Evolutionary conservation across 1,140 invertebrate species (phyloP).

Genomic region (Formica selysi): DNA sequence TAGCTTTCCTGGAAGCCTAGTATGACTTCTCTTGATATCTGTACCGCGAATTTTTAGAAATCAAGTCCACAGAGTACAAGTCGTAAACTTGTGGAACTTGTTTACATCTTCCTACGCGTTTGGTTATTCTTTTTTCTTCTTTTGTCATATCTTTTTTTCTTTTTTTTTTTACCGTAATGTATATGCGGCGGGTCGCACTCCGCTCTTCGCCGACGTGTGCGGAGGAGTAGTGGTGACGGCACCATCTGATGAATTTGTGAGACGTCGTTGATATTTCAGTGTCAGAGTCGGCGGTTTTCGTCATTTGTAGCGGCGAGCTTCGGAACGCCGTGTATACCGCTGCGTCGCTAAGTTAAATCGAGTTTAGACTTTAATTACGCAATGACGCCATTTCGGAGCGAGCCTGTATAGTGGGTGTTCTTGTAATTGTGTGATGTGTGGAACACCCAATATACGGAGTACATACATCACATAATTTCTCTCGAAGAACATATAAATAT

Average conservation of each 20-base stretch:
- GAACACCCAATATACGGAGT: too few species aligned
- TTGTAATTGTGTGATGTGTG: too few species aligned
- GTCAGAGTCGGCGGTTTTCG: constrained; percentile 77
- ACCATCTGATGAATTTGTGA: constrained; percentile 80
- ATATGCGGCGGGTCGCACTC: background rate
- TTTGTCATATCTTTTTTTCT: constrained; percentile 17
- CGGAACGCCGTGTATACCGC: constrained; percentile 60
- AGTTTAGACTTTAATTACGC: constrained; percentile 79
- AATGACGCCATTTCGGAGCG: constrained; percentile 60
- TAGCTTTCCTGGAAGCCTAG: background rate
- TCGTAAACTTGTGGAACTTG: background rate
- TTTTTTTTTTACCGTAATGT: background rate
- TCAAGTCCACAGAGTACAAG: background rate
- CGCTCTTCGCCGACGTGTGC: constrained; percentile 15
- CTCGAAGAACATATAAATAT: background rate
- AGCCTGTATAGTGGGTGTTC: background rate
- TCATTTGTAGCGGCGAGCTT: constrained; percentile 79
- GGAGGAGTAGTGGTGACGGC: constrained; percentile 51
- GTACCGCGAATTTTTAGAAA: constrained; percentile 2
- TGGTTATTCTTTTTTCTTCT: background rate
- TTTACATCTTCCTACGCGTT: constrained; percentile 37
- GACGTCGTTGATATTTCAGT: constrained; percentile 83
- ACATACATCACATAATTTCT: background rate
- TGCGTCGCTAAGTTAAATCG: constrained; percentile 75
- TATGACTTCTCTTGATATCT: constrained; percentile 8